A percentile compares a stretch with the other conserved stretches of the same genome.
Evolutionary conservation across 2,113 vertebrate species (phyloP).

Genomic region (Propithecus coquereli): DNA sequence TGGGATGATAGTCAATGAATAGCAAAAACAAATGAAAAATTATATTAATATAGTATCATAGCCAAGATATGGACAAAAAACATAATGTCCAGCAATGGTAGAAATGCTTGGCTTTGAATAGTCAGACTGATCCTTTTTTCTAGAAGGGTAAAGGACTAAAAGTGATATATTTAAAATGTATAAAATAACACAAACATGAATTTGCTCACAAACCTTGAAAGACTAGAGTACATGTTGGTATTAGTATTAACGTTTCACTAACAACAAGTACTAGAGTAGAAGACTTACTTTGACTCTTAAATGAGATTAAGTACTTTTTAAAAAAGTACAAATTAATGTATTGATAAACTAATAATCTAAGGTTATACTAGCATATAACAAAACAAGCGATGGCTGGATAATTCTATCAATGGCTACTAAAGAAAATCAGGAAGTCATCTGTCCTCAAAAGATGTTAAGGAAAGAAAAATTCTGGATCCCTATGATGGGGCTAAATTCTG

Average conservation of each 20-base stretch:
- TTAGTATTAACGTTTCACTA: neutral
- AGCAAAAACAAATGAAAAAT: conserved; percentile 44
- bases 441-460: neutral
- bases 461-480: conserved; percentile 18
- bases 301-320: neutral
- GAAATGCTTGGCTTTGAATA: conserved; percentile 5
- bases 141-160: conserved; percentile 19
- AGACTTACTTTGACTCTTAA: conserved; percentile 5
- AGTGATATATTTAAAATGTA: conserved; percentile 23
- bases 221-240: neutral
- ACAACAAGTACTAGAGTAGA: neutral
- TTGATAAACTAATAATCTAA: neutral
- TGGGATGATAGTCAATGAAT: neutral
- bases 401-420: neutral
- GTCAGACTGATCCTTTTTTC: neutral
- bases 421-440: neutral
- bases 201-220: conserved; percentile 15
- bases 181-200: conserved; percentile 20
- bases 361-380: neutral
- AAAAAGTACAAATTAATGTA: neutral
- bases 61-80: neutral
- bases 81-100: neutral
- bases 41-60: neutral
- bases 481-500: neutral
- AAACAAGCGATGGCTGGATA: neutral